A percentile compares a stretch with the other conserved stretches of the same genome.
These are phyloP conservation scores for Knipowitschia caucasica DNA, from an alignment of 2,797 vertebrate genomes.

Conservation along the genomic window DNA sequence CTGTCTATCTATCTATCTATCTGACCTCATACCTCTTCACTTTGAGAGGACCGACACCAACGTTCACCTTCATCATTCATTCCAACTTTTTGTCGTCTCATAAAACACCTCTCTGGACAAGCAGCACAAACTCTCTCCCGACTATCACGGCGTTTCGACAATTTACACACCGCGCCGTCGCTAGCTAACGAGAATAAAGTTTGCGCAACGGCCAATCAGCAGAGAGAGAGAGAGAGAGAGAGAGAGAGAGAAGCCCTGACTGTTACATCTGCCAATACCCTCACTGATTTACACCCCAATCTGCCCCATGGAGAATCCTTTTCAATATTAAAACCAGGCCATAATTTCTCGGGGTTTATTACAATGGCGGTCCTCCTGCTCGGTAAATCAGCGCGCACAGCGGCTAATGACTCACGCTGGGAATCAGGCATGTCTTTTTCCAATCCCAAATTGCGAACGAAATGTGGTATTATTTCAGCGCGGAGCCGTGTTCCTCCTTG, in stretches of 20 bases:
- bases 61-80: too few relatives aligned
- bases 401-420: constrained; percentile 54
- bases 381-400: constrained; percentile 64
- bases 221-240: too few relatives aligned
- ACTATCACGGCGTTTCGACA: constrained; percentile 5
- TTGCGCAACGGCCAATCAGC: constrained; percentile 64
- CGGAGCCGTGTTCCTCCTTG: constrained; percentile 1
- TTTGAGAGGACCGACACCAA: too few relatives aligned
- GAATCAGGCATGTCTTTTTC: constrained; percentile 65
- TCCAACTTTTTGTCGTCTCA: too few relatives aligned
- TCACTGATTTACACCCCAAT: constrained; percentile 69
- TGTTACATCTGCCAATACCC: constrained; percentile 67
- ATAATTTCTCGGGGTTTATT: constrained; percentile 71
- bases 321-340: constrained; percentile 70
- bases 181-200: constrained; percentile 64
- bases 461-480: constrained; percentile 60
- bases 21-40: too few relatives aligned
- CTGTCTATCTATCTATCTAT: too few relatives aligned
- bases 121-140: constrained; percentile 2
- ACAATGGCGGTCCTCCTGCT: constrained; percentile 55
- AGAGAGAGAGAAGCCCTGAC: constrained; percentile 39
- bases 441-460: constrained; percentile 54
- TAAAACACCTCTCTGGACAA: too few relatives aligned
- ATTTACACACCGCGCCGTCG: constrained; percentile 37
- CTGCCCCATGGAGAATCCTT: constrained; percentile 61